Evolutionary conservation across 2,888 invertebrate species (phyloP).

Genomic region (Chloroclystis v-ata): DNA sequence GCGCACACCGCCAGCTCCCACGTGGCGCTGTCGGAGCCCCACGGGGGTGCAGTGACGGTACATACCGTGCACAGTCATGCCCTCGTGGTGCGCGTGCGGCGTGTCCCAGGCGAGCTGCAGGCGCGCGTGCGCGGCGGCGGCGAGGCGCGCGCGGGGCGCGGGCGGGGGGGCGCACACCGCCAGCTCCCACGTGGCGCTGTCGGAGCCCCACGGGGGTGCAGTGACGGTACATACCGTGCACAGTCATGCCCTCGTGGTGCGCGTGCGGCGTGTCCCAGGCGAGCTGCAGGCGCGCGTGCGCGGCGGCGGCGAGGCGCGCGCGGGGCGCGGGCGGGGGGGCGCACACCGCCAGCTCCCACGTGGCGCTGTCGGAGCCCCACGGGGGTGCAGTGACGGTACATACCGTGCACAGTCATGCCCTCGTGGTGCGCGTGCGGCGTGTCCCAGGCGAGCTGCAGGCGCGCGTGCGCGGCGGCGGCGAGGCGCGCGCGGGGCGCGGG

Average conservation of each 20-base stretch:
- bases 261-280: constrained; percentile 63
- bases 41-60: too few relatives aligned
- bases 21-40: too few relatives aligned
- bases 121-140: constrained; percentile 20
- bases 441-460: constrained; percentile 82
- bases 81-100: constrained; percentile 55
- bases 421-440: constrained; percentile 78
- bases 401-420: constrained; percentile 19
- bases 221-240: too few relatives aligned
- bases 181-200: constrained; percentile 86
- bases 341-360: too few relatives aligned
- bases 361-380: too few relatives aligned
- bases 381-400: too few relatives aligned
- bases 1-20: too few relatives aligned
- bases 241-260: too few relatives aligned
- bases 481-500: constrained; percentile 85
- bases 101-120: constrained; percentile 14
- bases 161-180: constrained; percentile 83
- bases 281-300: constrained; percentile 80
- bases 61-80: too few relatives aligned
- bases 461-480: constrained; percentile 77
- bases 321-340: too few relatives aligned
- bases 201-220: constrained; percentile 88
- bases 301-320: too few relatives aligned
- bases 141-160: constrained; percentile 48